A percentile compares a stretch with the other conserved stretches of the same genome.
Conservation (phyloP, 2,888 invertebrate species). For the Himalopsyche japonica region DNA sequence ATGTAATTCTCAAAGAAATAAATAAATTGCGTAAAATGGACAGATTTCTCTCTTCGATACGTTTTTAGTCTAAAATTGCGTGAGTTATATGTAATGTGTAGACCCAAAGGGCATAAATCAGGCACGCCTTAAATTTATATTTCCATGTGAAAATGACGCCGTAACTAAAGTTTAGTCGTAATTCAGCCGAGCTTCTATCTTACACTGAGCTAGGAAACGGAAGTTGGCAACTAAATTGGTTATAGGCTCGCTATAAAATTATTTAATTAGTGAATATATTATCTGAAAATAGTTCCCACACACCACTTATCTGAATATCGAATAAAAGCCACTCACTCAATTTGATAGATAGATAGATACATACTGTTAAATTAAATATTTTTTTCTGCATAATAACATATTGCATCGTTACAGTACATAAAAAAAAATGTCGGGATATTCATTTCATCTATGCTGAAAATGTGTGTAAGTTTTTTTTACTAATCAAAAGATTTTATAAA, state of each 20-base stretch:
- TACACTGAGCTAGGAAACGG: not conserved
- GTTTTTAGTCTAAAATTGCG: not conserved
- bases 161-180: not conserved
- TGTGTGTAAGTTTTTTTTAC: no score
- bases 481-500: no score
- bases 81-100: not conserved
- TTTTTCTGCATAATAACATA: no score
- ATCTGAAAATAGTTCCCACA: not conserved
- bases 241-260: not conserved
- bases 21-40: not conserved
- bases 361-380: no score
- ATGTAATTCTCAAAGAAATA: not conserved
- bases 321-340: no score
- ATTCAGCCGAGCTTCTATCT: not conserved
- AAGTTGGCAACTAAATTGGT: not conserved
- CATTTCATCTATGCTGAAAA: no score
- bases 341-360: no score
- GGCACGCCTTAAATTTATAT: not conserved
- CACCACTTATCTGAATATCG: not conserved
- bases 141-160: not conserved
- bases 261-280: not conserved
- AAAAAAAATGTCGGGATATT: no score
- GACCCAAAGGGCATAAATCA: not conserved
- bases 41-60: not conserved
- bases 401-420: no score